Conservation (phyloP, 2,797 vertebrate species). For the Semaprochilodus insignis region DNA sequence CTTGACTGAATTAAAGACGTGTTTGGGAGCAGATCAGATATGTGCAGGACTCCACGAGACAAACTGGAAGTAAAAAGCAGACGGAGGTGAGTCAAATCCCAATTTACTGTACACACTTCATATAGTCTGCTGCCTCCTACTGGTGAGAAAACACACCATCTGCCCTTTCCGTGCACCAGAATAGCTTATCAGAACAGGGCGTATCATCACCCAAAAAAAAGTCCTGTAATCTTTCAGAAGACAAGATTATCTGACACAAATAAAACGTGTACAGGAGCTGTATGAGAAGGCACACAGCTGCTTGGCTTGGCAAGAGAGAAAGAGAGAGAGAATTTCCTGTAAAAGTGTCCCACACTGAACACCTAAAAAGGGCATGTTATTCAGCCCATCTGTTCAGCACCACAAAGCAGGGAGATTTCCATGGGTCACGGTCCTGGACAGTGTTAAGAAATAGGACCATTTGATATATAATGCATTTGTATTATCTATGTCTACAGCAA, state of each 20-base stretch:
- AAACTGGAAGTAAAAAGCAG: slow-evolving; percentile 11
- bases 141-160: slow-evolving; percentile 34
- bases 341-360: slow-evolving; percentile 39
- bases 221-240: slow-evolving; percentile 8
- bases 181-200: background rate
- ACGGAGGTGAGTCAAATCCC: background rate
- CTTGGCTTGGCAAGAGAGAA: slow-evolving; percentile 53
- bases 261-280: slow-evolving; percentile 48
- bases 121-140: slow-evolving; percentile 52
- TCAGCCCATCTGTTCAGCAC: slow-evolving; percentile 42
- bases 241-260: slow-evolving; percentile 32
- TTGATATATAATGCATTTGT: slow-evolving; percentile 42
- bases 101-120: slow-evolving; percentile 7
- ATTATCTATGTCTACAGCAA: no score
- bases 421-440: slow-evolving; percentile 42
- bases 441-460: slow-evolving; percentile 41
- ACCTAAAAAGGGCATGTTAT: slow-evolving; percentile 74
- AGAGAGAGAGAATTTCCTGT: slow-evolving; percentile 48
- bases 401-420: slow-evolving; percentile 47
- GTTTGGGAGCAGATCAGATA: slow-evolving; percentile 11
- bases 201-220: slow-evolving; percentile 22
- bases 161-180: background rate
- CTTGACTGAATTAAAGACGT: slow-evolving; percentile 22
- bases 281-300: slow-evolving; percentile 60
- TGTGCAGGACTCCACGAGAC: slow-evolving; percentile 4